These are phyloP conservation scores for Agapornis roseicollis DNA, from an alignment of 2,113 vertebrate genomes.

Conservation along the genomic window DNA sequence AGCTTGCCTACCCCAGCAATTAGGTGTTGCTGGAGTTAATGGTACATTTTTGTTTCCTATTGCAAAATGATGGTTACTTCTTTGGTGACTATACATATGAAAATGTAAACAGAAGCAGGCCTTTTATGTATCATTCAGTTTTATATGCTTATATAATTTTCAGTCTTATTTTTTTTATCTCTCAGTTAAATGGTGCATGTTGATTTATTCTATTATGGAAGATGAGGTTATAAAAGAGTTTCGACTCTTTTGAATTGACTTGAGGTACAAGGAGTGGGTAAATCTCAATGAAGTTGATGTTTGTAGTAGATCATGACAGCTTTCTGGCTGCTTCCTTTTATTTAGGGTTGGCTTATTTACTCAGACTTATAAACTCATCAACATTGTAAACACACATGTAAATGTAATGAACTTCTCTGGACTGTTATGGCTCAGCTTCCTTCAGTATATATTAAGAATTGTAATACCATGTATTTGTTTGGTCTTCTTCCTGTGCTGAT, in stretches of 20 bases:
- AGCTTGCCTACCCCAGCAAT: not conserved
- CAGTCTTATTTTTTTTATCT: not conserved
- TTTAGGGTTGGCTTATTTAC: conserved; percentile 4
- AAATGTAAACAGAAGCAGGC: not conserved
- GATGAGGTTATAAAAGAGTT: not conserved
- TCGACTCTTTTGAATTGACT: not conserved
- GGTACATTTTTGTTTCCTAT: not conserved
- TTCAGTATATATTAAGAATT: not conserved
- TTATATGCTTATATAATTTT: not conserved
- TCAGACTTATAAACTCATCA: not conserved
- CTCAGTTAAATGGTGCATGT: not conserved
- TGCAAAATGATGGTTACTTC: not conserved
- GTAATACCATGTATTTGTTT: not conserved
- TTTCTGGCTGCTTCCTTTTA: not conserved
- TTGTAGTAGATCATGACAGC: not conserved
- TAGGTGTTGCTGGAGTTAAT: not conserved
- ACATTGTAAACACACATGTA: not conserved
- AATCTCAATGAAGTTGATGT: not conserved
- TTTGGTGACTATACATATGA: not conserved
- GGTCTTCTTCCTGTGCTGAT: not conserved
- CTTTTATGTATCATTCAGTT: not conserved
- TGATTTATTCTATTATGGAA: not conserved
- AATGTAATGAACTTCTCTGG: not conserved
- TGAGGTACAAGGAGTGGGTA: not conserved
- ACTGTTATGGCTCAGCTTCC: not conserved